Evolutionary conservation across 2,797 vertebrate genomes (phyloP), one percentile per base, ranked within the genome.

Genomic region (Pterois miles): DNA sequence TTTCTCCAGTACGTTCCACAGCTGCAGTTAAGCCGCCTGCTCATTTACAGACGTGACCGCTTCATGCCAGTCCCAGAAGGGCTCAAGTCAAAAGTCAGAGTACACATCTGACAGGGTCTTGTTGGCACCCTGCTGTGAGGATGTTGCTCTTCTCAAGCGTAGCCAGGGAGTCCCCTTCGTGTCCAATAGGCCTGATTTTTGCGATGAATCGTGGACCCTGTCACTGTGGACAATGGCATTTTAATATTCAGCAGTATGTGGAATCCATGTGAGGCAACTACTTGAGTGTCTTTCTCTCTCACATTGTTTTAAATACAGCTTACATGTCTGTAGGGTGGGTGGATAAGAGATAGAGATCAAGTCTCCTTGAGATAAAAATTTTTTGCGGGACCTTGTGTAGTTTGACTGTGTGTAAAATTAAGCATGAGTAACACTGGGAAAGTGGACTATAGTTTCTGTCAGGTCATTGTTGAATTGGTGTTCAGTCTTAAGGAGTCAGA

Each of bases 71-170:
- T 87, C 87, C 83, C 88, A 74, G 67, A 79, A 69, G 84, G 86
- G 71, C 62, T 86, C 38, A 29, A 79, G 90, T 84, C 80, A 74
- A 77, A 58, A 72, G 54, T 68, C 57, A 56, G 78, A 88, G 75
- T 72, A 50, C 64, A 74, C 81, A 85, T 90, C 85, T 87, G 87
- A 86, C 59, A 59, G 77, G 58, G 80, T 76, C 71, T 74, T 50
- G 57, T 66, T 25, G 58, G n/a, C 65, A 14, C 5, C 78, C 78
- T 63, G 72, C 75, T 65, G 76, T 4, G 78, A 60, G 62, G 62
- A 80, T 56, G 43, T 13, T 59, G 69, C 78, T 86, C 82, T 80
- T 89, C 54, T 62, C 8, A 13, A 75, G 67, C n/a, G 16, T 10
- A 58, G 71, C 76, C 34, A 71, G 58, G 60, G 68, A 78, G 65